These are phyloP conservation scores for Himalopsyche japonica DNA, from an alignment of 2,888 invertebrate genomes.

Conservation along the genomic window DNA sequence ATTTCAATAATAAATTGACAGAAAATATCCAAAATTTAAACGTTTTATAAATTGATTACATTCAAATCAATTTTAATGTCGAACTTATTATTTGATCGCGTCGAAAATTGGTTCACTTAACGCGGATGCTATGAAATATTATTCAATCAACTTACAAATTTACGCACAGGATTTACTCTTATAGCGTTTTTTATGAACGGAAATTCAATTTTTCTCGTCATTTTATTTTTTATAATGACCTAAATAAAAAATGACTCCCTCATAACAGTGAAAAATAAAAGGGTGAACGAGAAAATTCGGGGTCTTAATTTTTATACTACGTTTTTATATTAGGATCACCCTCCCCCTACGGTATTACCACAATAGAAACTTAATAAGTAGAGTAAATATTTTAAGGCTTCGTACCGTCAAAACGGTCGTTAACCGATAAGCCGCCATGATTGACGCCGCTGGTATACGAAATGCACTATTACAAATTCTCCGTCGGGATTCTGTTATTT, in stretches of 20 bases:
- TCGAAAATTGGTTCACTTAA: slow-evolving; percentile 1
- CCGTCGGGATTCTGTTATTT: slow-evolving; percentile 21
- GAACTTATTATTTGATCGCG: neutral
- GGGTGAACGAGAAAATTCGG: neutral
- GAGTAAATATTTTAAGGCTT: slow-evolving; percentile 20
- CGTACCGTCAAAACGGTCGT: slow-evolving; percentile 17
- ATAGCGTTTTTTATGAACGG: neutral
- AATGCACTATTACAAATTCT: slow-evolving; percentile 26
- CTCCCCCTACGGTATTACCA: neutral
- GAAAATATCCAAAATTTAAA: neutral
- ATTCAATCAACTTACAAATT: neutral
- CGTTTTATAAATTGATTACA: neutral
- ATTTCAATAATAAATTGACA: neutral
- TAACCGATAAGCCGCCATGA: slow-evolving; percentile 23
- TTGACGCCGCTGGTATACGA: slow-evolving; percentile 19
- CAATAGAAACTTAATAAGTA: slow-evolving; percentile 4
- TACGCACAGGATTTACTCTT: neutral
- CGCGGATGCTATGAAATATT: slow-evolving; percentile 1
- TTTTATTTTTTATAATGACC: neutral
- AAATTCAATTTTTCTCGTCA: neutral
- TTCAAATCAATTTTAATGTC: slow-evolving; percentile 2
- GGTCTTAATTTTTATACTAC: slow-evolving; percentile 4
- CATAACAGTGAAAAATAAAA: slow-evolving; percentile 3
- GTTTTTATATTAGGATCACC: neutral
- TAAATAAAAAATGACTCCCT: neutral